Conservation (phyloP, 2,113 vertebrate genomes). For the Pao palembangensis region DNA sequence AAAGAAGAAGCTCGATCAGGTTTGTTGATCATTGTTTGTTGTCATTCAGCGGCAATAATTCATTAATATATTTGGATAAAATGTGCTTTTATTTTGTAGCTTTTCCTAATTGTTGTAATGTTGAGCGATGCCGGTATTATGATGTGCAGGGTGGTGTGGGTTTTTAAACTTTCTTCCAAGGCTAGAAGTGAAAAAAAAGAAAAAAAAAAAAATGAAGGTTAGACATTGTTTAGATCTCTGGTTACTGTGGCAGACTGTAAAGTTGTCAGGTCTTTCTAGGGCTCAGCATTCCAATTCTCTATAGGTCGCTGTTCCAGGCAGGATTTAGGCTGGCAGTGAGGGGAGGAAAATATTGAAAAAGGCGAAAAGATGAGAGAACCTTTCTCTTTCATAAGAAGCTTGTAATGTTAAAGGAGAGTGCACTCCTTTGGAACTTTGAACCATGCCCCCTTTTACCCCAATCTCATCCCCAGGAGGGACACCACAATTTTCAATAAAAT, state of each 20-base stretch:
- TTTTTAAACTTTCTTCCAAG: conserved; percentile 59
- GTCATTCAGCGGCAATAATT: background rate
- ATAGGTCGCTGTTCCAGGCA: conserved; percentile 61
- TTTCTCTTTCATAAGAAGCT: conserved; percentile 51
- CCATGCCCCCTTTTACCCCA: conserved; percentile 39
- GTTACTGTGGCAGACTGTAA: conserved; percentile 62
- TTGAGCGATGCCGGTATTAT: conserved; percentile 9
- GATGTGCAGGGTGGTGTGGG: conserved; percentile 5
- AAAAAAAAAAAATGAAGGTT: conserved; percentile 40
- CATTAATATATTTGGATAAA: background rate
- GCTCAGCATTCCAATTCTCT: conserved; percentile 69
- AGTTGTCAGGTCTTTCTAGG: conserved; percentile 65
- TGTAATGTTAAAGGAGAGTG: conserved; percentile 53
- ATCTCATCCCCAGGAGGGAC: conserved; percentile 51
- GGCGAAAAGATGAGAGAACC: conserved; percentile 54
- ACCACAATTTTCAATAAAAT: conserved; percentile 56
- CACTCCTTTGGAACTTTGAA: conserved; percentile 61
- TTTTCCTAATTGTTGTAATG: conserved; percentile 10
- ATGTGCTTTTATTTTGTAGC: background rate
- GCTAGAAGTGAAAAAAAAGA: conserved; percentile 45
- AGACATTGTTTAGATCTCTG: conserved; percentile 39
- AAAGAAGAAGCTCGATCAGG: conserved; percentile 82
- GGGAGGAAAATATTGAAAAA: conserved; percentile 49
- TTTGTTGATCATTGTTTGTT: conserved; percentile 66
- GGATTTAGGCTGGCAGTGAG: conserved; percentile 51